Conservation (phyloP, 2,888 invertebrate genomes). For the Graphium colonna region DNA sequence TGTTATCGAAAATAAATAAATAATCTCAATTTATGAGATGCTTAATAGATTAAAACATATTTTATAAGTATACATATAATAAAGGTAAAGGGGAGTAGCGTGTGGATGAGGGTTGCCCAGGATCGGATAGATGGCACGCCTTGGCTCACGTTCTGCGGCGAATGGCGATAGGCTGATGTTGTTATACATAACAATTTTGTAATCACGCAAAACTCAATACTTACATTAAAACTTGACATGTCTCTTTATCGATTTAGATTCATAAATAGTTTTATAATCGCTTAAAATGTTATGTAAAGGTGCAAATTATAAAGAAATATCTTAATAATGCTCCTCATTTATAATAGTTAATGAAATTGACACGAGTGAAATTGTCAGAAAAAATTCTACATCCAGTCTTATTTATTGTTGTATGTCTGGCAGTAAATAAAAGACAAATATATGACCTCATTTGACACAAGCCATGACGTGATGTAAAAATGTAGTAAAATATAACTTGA, state of each 20-base stretch:
- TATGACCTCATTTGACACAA: slow-evolving; percentile 10
- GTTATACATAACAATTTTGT: no score
- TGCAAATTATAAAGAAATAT: background rate
- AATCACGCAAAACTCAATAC: background rate
- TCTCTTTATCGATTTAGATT: background rate
- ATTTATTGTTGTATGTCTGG: background rate
- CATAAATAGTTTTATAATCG: background rate
- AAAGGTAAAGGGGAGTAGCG: no score
- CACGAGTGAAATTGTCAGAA: background rate
- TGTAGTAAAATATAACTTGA: slow-evolving; percentile 5
- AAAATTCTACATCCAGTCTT: background rate
- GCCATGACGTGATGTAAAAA: slow-evolving; percentile 6
- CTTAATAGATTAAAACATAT: no score
- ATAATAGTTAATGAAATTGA: background rate
- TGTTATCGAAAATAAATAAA: background rate
- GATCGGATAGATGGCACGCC: no score
- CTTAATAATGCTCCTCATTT: background rate
- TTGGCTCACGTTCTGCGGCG: no score
- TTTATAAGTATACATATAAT: no score
- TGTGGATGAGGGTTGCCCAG: no score
- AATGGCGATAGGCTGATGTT: no score
- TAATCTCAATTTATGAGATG: no score
- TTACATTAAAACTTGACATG: slow-evolving; percentile 10
- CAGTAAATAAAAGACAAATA: slow-evolving; percentile 9
- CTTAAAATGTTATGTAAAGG: no score